Base-by-base conservation (phyloP, 1,140 invertebrate genomes). In the Epicauta chinensis region DNA sequence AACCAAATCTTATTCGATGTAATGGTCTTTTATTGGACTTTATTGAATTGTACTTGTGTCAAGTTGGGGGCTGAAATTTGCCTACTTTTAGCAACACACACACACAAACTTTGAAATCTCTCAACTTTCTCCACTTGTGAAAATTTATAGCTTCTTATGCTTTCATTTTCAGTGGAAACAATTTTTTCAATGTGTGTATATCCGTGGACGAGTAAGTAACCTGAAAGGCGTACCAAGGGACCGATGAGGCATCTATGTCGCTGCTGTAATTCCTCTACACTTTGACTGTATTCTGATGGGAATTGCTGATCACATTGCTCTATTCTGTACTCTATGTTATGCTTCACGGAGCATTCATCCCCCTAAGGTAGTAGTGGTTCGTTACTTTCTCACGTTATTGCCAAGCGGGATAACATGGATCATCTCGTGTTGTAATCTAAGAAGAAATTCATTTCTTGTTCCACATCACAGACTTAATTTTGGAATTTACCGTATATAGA, bases 161-260 rank as follows among this genome's bases (percentile, higher is more conserved):
- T 23, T 23, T 23, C 17, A n/a, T n/a, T n/a, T n/a, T n/a, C n/a
- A n/a, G n/a, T n/a, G n/a, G n/a, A n/a, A n/a, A n/a, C n/a, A n/a
- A n/a, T n/a, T n/a, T n/a, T n/a, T n/a, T n/a, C n/a, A n/a, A n/a
- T n/a, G n/a, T 23, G 4, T 5, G 7, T 23, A 0, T 7, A 23
- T 23, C 4, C 23, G 23, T 23, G 23, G 23, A 23, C 23, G 23
- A 23, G 4, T 23, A 23, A 23, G 23, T 38, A 47, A 47, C 45
- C 49, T 36, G 51, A 43, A 40, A 45, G 35, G 39, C 16, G 42
- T 45, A 46, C 39, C 43, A 5, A 13, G 51, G 42, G 51, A 45
- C 41, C 51, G 32, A 53, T 53, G 51, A 53, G 40, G 43, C 51
- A 53, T 35, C 43, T 23, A 45, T 53, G 42, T 45, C 51, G 42